A percentile compares a stretch with the other conserved stretches of the same genome.
Evolutionary conservation across 2,888 invertebrate genomes (phyloP).

Genomic region (Agrochola circellaris): DNA sequence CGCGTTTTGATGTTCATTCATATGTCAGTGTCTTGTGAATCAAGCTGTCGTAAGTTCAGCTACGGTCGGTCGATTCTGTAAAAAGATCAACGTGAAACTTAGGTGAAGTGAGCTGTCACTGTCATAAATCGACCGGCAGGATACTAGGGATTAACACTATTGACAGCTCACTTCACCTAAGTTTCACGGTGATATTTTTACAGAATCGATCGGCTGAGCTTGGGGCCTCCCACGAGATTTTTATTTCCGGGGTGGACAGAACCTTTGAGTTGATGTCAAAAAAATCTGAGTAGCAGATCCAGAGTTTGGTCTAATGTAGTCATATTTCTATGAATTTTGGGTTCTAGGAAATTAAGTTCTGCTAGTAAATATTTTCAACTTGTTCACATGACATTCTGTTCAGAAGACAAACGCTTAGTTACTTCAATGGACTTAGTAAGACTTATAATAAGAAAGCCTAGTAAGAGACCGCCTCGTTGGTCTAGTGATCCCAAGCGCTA

Average conservation of each 20-base stretch:
- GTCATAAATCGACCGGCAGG: too few relatives aligned
- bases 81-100: too few relatives aligned
- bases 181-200: too few relatives aligned
- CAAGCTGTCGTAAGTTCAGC: neutral
- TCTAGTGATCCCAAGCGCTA: too few relatives aligned
- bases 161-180: too few relatives aligned
- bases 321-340: neutral
- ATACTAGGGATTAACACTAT: too few relatives aligned
- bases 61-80: too few relatives aligned
- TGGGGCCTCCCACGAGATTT: neutral
- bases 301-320: neutral
- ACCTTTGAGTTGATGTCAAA: neutral
- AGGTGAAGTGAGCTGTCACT: too few relatives aligned
- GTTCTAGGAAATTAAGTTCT: neutral
- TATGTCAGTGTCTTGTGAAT: constrained; percentile 2
- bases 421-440: neutral
- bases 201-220: too few relatives aligned
- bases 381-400: neutral
- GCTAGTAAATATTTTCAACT: neutral
- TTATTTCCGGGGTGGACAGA: neutral
- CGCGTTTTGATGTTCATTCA: constrained; percentile 3
- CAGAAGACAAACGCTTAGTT: neutral
- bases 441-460: neutral
- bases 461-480: too few relatives aligned
- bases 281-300: neutral